Evolutionary conservation across 2,797 vertebrate species (phyloP), one percentile per base, ranked within the genome.

Genomic region (Coregonus suidteri): DNA sequence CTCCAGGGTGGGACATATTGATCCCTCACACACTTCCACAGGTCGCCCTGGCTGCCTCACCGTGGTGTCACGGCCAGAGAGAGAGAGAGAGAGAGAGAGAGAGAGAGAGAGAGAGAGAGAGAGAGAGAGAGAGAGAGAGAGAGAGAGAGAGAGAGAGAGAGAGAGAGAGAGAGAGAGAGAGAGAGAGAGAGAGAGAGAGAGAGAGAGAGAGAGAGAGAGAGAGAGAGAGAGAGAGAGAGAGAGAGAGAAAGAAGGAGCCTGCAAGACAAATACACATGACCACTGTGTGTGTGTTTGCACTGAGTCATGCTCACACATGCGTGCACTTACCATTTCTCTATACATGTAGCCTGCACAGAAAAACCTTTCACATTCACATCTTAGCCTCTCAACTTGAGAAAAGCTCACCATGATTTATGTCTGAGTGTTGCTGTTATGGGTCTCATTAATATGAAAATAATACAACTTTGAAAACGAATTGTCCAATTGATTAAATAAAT

Each of bases 21-120:
- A 98, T 97, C 95, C 94, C 88, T 92, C 89, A 92, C 93, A 87
- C 91, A 93, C 94, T 96, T 94, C 95, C 95, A 95, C 95, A 96
- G 95, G 95, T 96, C 93, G 91, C 88, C 14, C 80, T 59, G 41
- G 2, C 76, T 79, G 86, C 89, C 88, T 88, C 90, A 88, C 89
- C 68, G 69, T 85, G 87, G 89, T 90, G 91, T 90, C 88, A 73
- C 75, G 84, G 90, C 84, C 80, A 79, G 83, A 47, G 75, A 70
- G 59, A 35, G 30, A 52, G 47, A 41, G 56, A 3, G 56, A 4
- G 74, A 4, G 64, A 30, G 74, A 3, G 34, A 69, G 64, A 3
- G 25, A 15, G 25, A 31, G n/a, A 0, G 64, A 4, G 18, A 7
- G 14, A 0, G 14, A 56, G 53, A 1, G 3, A 18, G 15, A 56